Base-by-base conservation (phyloP, 2,113 vertebrate species). In the Leucopsar rothschildi region DNA sequence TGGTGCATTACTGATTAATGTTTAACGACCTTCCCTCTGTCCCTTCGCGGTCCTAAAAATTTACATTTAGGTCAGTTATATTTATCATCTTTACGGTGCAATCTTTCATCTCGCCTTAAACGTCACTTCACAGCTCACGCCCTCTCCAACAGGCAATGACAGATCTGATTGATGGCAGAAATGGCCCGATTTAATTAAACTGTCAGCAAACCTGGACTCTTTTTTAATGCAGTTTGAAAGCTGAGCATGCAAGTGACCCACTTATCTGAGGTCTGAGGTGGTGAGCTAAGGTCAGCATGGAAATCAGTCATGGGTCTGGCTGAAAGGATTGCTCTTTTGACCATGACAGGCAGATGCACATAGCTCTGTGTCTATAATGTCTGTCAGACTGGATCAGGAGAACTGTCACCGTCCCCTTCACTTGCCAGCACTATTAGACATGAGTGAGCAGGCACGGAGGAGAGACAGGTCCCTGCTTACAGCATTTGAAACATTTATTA, bases 121-220 rank as follows among this genome's bases (percentile, higher is more conserved):
- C 25, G 70, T 94, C 84, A 79, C 85, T 81, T 57, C 39, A 59
- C 82, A 81, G 47, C 85, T 90, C 90, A 88, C 27, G 28, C 85
- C 83, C 77, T 78, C 83, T 95, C 59, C 85, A 72, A 82, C 65
- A 89, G 86, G 89, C 57, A 91, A 6, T 69, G 95, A 92, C 69
- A 55, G 59, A 39, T 44, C 81, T 96, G 92, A 93, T 33, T 95
- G 94, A 97, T 95, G 91, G 86, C 61, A 95, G 91, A 96, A 96
- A 59, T 42, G 69, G 68, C 57, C 81, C 85, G 93, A 97, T 97
- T 96, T 97, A 98, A 97, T 98, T 97, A 97, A 98, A 97, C 91
- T 97, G 92, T 97, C 96, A 97, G 95, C 90, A 94, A 95, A 88
- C 80, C 47, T 59, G 66, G 91, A 69, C 35, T 91, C 92, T 72